Evolutionary conservation across 2,113 vertebrate species (phyloP).

Genomic region (Pholis gunnellus): DNA sequence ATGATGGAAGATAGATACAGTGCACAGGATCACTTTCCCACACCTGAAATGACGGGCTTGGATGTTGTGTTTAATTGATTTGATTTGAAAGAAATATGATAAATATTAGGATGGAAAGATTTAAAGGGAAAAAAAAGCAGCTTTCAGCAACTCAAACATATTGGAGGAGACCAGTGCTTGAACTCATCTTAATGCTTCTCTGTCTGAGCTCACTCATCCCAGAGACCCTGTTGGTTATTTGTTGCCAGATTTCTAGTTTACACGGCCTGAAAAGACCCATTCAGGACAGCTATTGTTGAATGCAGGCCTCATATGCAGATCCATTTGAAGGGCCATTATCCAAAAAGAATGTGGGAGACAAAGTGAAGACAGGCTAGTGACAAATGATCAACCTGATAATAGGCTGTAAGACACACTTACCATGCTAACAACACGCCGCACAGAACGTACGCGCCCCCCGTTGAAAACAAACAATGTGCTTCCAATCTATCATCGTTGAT

Average conservation of each 20-base stretch:
- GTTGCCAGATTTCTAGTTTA: conserved; percentile 80
- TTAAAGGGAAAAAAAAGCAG: not conserved
- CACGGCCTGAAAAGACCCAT: conserved; percentile 75
- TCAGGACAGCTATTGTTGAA: conserved; percentile 76
- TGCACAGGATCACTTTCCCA: conserved; percentile 56
- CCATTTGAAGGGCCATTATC: conserved; percentile 80
- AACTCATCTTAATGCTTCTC: conserved; percentile 14
- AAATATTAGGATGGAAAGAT: conserved; percentile 2
- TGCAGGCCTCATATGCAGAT: conserved; percentile 80
- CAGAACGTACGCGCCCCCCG: conserved; percentile 72
- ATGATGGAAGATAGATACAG: conserved; percentile 44
- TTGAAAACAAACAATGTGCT: conserved; percentile 83
- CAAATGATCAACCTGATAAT: conserved; percentile 85
- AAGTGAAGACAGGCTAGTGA: conserved; percentile 83
- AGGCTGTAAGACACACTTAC: conserved; percentile 79
- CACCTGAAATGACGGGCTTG: conserved; percentile 13
- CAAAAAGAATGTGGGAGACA: conserved; percentile 80
- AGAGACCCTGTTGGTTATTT: conserved; percentile 55
- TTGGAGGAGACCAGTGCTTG: not conserved
- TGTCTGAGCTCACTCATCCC: conserved; percentile 26
- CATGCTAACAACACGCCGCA: conserved; percentile 80
- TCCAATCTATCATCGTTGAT: conserved; percentile 84
- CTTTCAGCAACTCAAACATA: not conserved
- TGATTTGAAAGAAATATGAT: not conserved
- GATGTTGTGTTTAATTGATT: not conserved